Percentiles rank a stretch among this genome's conserved stretches.
Evolutionary conservation across 2,888 invertebrate species (phyloP).

Genomic region (Pollenia angustigena): DNA sequence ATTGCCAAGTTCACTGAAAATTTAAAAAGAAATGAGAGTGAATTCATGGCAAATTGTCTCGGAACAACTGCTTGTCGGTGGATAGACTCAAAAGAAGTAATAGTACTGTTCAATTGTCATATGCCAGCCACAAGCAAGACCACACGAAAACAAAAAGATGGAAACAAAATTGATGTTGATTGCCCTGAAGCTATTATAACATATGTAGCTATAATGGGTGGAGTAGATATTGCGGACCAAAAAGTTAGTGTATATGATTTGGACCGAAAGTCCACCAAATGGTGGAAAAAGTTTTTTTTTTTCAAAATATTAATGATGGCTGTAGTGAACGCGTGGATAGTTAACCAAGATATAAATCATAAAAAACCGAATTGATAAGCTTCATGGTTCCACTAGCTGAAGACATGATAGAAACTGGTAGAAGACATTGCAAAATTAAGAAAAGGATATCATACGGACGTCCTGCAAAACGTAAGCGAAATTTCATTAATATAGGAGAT

Average conservation of each 20-base stretch:
- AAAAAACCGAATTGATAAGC: too few relatives aligned
- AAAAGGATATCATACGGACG: too few relatives aligned
- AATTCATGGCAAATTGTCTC: not conserved
- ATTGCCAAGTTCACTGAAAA: not conserved
- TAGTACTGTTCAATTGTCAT: not conserved
- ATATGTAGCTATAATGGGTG: slow-evolving; percentile 3
- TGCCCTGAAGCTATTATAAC: not conserved
- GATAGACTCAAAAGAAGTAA: not conserved
- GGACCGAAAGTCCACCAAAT: slow-evolving; percentile 1
- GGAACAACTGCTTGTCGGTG: not conserved
- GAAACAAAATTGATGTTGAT: too few relatives aligned
- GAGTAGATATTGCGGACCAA: not conserved
- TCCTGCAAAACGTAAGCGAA: too few relatives aligned
- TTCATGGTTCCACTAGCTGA: too few relatives aligned
- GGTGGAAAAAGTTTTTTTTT: slow-evolving; percentile 1
- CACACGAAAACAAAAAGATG: not conserved
- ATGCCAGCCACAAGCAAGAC: slow-evolving; percentile 1
- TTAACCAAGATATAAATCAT: not conserved
- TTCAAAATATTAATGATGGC: not conserved
- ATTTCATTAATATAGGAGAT: too few relatives aligned
- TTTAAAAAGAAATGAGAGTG: not conserved
- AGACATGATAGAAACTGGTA: too few relatives aligned
- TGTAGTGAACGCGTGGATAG: not conserved
- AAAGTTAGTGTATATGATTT: slow-evolving; percentile 6
- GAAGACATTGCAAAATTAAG: too few relatives aligned